Percentiles rank a stretch among this genome's conserved stretches.
Evolutionary conservation across 2,113 vertebrate species (phyloP).

Genomic region (Thermophis baileyi): DNA sequence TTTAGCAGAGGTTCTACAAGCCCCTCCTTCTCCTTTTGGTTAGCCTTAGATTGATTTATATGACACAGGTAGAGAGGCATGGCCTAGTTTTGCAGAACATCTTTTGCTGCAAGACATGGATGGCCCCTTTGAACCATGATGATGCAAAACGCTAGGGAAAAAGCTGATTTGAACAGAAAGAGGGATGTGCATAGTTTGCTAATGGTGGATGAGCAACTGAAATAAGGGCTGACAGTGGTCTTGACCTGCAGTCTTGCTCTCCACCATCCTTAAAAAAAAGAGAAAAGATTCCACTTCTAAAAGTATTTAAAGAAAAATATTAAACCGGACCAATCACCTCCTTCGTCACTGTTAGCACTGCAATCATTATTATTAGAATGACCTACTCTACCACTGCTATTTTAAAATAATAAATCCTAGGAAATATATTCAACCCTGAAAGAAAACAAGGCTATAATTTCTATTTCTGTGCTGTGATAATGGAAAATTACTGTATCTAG

Average conservation of each 20-base stretch:
- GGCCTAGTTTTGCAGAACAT: neutral
- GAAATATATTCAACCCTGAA: neutral
- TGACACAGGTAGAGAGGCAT: neutral
- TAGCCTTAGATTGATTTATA: neutral
- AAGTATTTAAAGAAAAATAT: neutral
- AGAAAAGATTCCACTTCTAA: neutral
- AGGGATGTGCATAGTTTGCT: neutral
- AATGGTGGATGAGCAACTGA: neutral
- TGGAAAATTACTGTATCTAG: neutral
- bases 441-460: neutral
- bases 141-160: neutral
- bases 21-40: neutral
- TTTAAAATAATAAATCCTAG: slow-evolving; percentile 7
- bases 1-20: neutral
- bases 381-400: neutral
- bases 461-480: neutral
- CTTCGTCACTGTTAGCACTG: accelerated
- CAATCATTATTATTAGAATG: neutral
- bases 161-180: neutral
- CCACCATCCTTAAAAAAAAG: neutral
- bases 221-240: neutral
- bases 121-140: neutral
- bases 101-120: neutral
- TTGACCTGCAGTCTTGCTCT: neutral
- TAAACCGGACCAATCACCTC: neutral